Conservation (phyloP, 2,797 vertebrate genomes). For the Falco rusticolus region DNA sequence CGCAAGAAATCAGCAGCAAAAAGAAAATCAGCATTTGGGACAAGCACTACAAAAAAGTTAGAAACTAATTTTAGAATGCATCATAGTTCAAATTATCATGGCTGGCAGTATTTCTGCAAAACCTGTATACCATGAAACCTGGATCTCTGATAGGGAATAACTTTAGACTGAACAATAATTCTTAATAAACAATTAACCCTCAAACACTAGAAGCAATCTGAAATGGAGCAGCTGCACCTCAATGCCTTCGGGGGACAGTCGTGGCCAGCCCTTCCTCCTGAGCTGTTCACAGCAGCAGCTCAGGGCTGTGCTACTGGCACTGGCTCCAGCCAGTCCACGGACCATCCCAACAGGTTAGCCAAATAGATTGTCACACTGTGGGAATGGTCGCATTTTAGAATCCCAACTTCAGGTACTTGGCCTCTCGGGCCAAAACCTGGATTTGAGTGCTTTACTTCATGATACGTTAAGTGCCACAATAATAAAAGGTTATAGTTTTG, state of each 20-base stretch:
- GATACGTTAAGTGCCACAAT: not conserved
- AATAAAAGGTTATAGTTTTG: not conserved
- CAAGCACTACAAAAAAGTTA: not conserved
- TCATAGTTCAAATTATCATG: not conserved
- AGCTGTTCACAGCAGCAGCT: not conserved
- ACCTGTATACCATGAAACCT: not conserved
- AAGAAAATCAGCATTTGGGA: not conserved
- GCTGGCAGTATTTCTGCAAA: not conserved
- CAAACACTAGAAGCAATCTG: not conserved
- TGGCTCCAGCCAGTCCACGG: not conserved
- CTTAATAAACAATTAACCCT: not conserved
- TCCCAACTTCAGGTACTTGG: not conserved
- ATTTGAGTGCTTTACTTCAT: not conserved
- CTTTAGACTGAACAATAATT: not conserved
- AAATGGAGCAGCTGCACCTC: not conserved
- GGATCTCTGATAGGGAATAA: not conserved
- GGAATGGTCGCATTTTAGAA: not conserved
- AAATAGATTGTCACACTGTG: fast-evolving
- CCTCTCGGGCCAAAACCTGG: not conserved
- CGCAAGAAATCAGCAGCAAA: not conserved
- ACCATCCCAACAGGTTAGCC: not conserved
- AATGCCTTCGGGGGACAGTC: not conserved
- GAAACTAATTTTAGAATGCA: not conserved
- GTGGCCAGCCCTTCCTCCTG: not conserved
- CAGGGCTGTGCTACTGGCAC: not conserved